Base-by-base conservation (phyloP, 1,140 invertebrate species). In the Penaeus chinensis region DNA sequence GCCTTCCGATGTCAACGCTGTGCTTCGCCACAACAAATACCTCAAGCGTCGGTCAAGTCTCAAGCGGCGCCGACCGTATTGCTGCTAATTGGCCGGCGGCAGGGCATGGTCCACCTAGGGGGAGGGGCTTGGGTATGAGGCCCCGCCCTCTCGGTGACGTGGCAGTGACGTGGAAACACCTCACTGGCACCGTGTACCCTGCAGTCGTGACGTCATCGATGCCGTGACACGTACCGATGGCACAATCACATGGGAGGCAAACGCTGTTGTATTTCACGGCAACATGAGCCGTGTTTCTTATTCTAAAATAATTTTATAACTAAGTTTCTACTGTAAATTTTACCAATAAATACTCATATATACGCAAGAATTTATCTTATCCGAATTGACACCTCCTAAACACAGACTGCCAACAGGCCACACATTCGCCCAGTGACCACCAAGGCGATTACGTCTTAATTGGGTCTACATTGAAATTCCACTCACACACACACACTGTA, bases 71-170 rank as follows among this genome's bases (percentile, higher is more conserved):
- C 61, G 85, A 20, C 66, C 61, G 22, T 63, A 82, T 82, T 82
- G 79, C 54, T 77, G 79, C 54, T 87, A 87, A 87, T 87, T 87
- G 85, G 85, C 80, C 85, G 71, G 85, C 54, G 65, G 79, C 69
- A 76, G 85, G 85, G 47, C 71, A 87, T 63, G 85, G 79, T 62
- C 80, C 85, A 87, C 85, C 85, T 82, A 62, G 54, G 60, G 85
- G 85, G 85, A 24, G 80, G 85, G 85, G 85, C 78, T 27, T 87
- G 63, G 22, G 24, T 74, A 32, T 82, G 47, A 62, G 27, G 74
- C 79, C 79, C 85, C 85, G 80, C 85, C 85, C 80, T 76, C 69
- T 74, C 66, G 80, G 78, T 87, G 79, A 87, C 80, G 85, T 87
- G 66, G 69, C 85, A 82, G 71, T 87, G 85, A 87, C 85, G 85